Evolutionary conservation across 2,113 vertebrate genomes (phyloP), one percentile per base, ranked within the genome.

Genomic region (Gadus macrocephalus): DNA sequence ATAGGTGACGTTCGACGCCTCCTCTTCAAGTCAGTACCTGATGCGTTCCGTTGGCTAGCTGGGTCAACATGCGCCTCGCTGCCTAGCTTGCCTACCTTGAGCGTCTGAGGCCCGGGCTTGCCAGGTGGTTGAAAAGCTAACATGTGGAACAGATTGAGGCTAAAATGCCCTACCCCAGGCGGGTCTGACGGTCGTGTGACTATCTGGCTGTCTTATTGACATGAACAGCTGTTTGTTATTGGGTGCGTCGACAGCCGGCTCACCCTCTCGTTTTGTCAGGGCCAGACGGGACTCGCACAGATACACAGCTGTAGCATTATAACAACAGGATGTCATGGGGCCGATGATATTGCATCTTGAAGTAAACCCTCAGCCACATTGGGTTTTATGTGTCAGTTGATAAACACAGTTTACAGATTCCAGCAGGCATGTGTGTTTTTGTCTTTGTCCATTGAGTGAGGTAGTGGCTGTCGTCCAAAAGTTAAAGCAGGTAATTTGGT

Each of bases 11-110:
- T 83, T 77, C 77, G 78, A 85, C 2, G 70, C 79, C 71, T 81
- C 77, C 73, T 78, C 78, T 85, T 90, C 87, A 31, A 88, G 90
- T 89, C 81, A 66, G 78, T 86, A 87, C 88, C 91, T 90, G 89
- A 89, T 72, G 58, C 53, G 69, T 75, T 84, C 77, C 70, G 25
- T 73, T 72, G 28, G 68, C 61, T 68, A 53, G 11, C 64, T 73
- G 83, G 59, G 75, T 75, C 71, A 79, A 84, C 77, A 80, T 69
- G 70, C 79, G 68, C 16, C 63, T 42, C 3, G 31, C 31, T 8
- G 63, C 35, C 28, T n/a, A n/a, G 22, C 60, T 17, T 64, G 31
- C 35, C 62, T 64, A 12, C n/a, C 63, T 63, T 62, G 73, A 75
- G 56, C 64, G 80, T 64, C 31, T 22, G 66, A 17, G 17, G 72